Conservation (phyloP, 2,888 invertebrate species). For the Steinernema hermaphroditum region DNA sequence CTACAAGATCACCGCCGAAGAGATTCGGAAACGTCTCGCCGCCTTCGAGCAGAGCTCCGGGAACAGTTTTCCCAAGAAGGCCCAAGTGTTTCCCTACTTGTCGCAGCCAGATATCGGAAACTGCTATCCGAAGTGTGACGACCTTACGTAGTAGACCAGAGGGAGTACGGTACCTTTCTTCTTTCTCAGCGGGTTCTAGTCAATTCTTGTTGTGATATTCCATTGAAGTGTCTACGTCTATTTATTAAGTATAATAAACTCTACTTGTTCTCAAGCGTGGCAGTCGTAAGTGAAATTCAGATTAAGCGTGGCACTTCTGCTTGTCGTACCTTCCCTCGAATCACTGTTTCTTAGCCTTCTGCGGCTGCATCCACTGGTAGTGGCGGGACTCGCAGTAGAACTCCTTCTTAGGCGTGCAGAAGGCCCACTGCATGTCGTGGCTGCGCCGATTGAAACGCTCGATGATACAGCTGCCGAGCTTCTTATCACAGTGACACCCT, state of each 20-base stretch:
- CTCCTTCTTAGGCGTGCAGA: constrained; percentile 40
- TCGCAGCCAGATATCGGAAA: constrained; percentile 39
- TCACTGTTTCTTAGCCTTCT: neutral
- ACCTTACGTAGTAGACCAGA: constrained; percentile 34
- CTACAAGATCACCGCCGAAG: constrained; percentile 34
- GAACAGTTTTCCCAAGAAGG: constrained; percentile 37
- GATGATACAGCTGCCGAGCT: constrained; percentile 39
- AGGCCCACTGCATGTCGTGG: constrained; percentile 38
- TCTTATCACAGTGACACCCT: constrained; percentile 41
- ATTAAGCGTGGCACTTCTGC: too few species aligned
- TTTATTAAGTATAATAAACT: too few species aligned
- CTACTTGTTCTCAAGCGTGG: too few species aligned
- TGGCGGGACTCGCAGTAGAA: constrained; percentile 39
- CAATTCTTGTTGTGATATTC: neutral
- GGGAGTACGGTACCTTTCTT: neutral
- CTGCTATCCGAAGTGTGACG: constrained; percentile 44
- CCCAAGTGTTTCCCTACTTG: constrained; percentile 38
- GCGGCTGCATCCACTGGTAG: constrained; percentile 25
- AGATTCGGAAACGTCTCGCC: constrained; percentile 33
- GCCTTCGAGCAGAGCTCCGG: constrained; percentile 37
- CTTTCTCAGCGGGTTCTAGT: neutral
- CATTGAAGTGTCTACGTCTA: neutral
- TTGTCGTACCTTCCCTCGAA: too few species aligned
- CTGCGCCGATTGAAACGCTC: constrained; percentile 35
- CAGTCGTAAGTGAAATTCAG: too few species aligned